Evolutionary conservation across 2,113 vertebrate species (phyloP), one percentile per base, ranked within the genome.

Genomic region (Phoxinus phoxinus): DNA sequence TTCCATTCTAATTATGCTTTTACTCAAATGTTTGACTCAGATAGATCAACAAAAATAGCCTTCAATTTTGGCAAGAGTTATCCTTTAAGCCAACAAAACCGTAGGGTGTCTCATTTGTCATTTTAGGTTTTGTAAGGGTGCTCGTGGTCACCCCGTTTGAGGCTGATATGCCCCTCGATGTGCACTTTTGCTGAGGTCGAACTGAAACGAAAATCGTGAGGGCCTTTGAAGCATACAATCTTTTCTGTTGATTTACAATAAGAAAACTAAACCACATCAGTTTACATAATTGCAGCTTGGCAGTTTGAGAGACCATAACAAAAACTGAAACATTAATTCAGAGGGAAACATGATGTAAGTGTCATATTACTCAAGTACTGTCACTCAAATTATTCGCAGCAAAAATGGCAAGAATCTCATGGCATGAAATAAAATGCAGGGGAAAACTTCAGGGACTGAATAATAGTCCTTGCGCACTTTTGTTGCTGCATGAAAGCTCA

Each of bases 241-340:
- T 63, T 67, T 67, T 27, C 6, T 9, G 3, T 32, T 32, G 27
- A 67, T 67, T 67, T 23, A 35, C 30, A 35, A 21, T 23, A 56
- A 56, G 27, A 23, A 56, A 77, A 56, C 17, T 21, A 17, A 56
- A 23, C 48, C 74, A 53, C 21, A 2, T 71, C 21, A n/a, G 4
- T 72, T 19, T 41, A 59, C 32, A 7, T 19, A 25, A 19, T 25
- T 84, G 48, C 73, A 83, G 56, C 56, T 53, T 63, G 27, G 32
- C 51, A 56, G 51, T 85, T 69, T 35, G 7, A 63, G 19, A 56
- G 44, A 61, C 37, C 44, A 41, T 46, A 77, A 71, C 51, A 79
- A 88, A 59, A 61, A 25, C 59, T 82, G 84, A 79, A 81, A 78
- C 15, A 86, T 83, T 65, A 85, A 88, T 88, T 76, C 75, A 73